Conservation (phyloP, 2,797 vertebrate species). For the Garrulus glandarius region DNA sequence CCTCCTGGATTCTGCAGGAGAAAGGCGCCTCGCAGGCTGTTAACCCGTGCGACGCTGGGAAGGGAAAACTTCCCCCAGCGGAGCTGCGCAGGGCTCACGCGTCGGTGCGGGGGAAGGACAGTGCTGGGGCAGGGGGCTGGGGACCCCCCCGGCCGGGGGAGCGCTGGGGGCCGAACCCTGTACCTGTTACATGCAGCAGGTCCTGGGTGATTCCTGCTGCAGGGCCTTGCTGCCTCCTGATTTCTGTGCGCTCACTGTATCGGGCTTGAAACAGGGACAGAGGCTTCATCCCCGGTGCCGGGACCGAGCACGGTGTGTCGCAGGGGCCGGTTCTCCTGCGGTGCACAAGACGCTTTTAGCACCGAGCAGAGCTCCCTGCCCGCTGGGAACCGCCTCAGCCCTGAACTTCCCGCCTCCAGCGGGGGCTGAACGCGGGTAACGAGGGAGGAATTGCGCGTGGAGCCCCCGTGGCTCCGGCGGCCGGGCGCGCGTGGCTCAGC, state of each 20-base stretch:
- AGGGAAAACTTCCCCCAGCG: background rate
- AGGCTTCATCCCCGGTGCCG: background rate
- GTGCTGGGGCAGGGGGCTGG: background rate
- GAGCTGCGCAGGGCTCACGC: background rate
- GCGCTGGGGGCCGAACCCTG: background rate
- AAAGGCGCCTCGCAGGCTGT: background rate
- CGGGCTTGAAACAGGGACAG: accelerated
- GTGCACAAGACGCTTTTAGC: background rate
- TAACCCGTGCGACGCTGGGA: background rate
- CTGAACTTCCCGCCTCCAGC: accelerated
- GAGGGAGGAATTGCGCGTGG: background rate
- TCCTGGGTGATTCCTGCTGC: background rate
- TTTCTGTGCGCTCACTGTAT: accelerated
- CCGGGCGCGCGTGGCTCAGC: background rate
- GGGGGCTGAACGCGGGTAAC: background rate
- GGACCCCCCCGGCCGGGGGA: background rate
- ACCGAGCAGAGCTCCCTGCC: background rate
- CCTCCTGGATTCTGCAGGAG: background rate
- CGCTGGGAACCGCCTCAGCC: accelerated
- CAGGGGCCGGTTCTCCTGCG: background rate
- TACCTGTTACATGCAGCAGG: background rate
- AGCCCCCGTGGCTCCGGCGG: background rate
- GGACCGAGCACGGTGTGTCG: accelerated
- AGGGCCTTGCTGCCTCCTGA: accelerated
- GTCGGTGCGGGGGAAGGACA: accelerated